Evolutionary conservation across 1,140 invertebrate genomes (phyloP).

Genomic region (Sycophila sp.): DNA sequence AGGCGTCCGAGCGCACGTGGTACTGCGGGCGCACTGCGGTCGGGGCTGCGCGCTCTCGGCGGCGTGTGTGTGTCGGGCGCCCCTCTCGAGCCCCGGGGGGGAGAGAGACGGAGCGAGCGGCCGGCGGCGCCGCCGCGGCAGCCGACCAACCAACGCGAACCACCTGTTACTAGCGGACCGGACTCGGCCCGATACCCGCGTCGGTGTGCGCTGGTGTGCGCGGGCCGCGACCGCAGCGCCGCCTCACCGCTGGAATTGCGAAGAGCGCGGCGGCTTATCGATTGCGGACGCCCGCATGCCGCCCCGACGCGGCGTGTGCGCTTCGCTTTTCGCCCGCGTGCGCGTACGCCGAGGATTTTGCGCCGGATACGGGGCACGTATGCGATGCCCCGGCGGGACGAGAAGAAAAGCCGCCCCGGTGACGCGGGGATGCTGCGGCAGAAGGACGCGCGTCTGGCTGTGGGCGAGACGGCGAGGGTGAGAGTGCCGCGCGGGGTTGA

Average conservation of each 20-base stretch:
- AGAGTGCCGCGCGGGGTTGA: too few species aligned
- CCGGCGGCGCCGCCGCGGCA: not conserved
- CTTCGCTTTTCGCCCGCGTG: too few species aligned
- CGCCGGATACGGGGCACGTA: not conserved
- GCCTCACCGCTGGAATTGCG: not conserved
- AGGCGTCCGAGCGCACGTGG: conserved; percentile 35
- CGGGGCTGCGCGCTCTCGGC: not conserved
- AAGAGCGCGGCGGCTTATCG: not conserved
- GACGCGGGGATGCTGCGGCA: too few species aligned
- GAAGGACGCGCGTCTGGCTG: too few species aligned
- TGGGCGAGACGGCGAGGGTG: too few species aligned
- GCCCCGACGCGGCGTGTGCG: not conserved
- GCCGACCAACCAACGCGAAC: conserved; percentile 54
- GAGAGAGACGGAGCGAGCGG: not conserved
- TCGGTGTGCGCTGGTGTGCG: not conserved
- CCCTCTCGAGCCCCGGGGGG: not conserved
- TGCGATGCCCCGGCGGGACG: not conserved
- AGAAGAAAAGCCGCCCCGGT: not conserved
- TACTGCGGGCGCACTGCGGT: conserved; percentile 31
- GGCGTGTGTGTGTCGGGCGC: too few species aligned
- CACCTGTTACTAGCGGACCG: conserved; percentile 55
- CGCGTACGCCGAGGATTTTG: not conserved
- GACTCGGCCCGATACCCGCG: not conserved
- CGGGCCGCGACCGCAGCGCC: not conserved
- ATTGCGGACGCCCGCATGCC: too few species aligned